phyloP scores from a whole-genome alignment of 2,113 vertebrate genomes.

The Mionectes macconnelli region DNA sequence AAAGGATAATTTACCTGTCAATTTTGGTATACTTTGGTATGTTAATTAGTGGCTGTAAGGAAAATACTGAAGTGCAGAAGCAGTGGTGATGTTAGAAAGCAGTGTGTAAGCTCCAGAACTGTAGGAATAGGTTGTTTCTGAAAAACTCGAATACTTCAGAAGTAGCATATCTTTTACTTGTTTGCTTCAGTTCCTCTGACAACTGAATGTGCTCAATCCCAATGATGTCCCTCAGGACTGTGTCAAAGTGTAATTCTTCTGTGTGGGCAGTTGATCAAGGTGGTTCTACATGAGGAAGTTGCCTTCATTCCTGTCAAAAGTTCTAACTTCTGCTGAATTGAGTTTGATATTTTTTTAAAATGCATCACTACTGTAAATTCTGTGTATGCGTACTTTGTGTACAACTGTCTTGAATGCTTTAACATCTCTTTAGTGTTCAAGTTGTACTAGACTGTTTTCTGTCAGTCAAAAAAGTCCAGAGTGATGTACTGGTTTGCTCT shows the following conservation, averaged over 20 bases:
- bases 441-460: not conserved
- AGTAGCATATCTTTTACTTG: not conserved
- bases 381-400: not conserved
- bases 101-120: not conserved
- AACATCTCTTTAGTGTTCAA: not conserved
- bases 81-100: not conserved
- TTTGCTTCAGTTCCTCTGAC: not conserved
- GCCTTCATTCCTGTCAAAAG: not conserved
- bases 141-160: not conserved
- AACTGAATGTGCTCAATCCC: not conserved
- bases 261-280: not conserved
- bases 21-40: slow-evolving; percentile 59
- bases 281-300: not conserved
- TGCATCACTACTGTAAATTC: not conserved
- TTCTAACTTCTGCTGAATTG: not conserved
- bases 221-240: accelerated
- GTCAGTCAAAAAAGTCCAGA: not conserved
- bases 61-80: slow-evolving; percentile 66
- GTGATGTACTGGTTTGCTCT: not conserved
- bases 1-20: slow-evolving; percentile 76
- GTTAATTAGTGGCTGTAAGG: slow-evolving; percentile 72
- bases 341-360: not conserved
- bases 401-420: not conserved
- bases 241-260: not conserved
- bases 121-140: not conserved